Evolutionary conservation across 2,797 vertebrate genomes (phyloP).

Genomic region (Lindbergichthys nudifrons): DNA sequence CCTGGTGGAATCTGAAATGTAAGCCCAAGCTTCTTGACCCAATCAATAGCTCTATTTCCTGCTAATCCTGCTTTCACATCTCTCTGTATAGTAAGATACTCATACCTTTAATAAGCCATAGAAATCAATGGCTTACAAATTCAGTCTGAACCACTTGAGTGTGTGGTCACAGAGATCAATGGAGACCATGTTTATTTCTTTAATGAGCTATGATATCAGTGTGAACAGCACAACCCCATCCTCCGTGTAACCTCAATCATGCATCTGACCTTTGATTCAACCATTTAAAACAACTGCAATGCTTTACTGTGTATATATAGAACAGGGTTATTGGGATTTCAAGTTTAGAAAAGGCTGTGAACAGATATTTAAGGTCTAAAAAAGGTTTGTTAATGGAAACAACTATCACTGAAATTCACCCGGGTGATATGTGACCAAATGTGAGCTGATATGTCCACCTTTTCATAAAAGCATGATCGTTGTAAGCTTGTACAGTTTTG

Average conservation of each 20-base stretch:
- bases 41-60: slow-evolving; percentile 84
- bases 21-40: slow-evolving; percentile 66
- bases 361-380: neutral
- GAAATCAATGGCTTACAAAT: slow-evolving; percentile 84
- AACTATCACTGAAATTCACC: neutral
- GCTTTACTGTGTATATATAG: slow-evolving; percentile 4
- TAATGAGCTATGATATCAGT: slow-evolving; percentile 77
- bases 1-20: slow-evolving; percentile 70
- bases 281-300: slow-evolving; percentile 24
- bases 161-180: slow-evolving; percentile 72
- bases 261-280: slow-evolving; percentile 43
- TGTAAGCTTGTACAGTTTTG: neutral
- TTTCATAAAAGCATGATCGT: neutral
- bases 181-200: slow-evolving; percentile 68
- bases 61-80: slow-evolving; percentile 79
- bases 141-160: slow-evolving; percentile 71
- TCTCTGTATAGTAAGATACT: slow-evolving; percentile 80
- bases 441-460: neutral
- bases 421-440: neutral
- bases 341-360: neutral
- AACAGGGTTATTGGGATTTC: neutral
- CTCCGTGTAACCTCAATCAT: slow-evolving; percentile 59
- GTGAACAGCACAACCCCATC: slow-evolving; percentile 61
- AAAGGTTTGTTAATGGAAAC: slow-evolving; percentile 2
- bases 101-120: slow-evolving; percentile 82